Evolutionary conservation across 1,140 invertebrate species (phyloP), one percentile per base, ranked within the genome.

Genomic region (Drosophila dunni): DNA sequence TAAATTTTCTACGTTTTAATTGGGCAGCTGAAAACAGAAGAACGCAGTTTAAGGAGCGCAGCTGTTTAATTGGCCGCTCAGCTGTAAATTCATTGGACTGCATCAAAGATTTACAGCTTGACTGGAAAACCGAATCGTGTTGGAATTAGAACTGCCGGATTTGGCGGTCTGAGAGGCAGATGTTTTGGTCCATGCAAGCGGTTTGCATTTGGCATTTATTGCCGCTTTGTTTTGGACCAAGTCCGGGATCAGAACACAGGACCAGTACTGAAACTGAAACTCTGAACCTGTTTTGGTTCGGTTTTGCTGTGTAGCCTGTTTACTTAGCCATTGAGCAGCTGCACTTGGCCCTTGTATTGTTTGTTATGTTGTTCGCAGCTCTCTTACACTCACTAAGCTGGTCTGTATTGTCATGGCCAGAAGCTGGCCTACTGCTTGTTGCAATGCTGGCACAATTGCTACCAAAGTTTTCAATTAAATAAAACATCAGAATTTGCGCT

Each of bases 161-260:
- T 48, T 17, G 46, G 15, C 20, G 50, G 56, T 34, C 4, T 5
- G 10, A 10, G 34, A 36, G 34, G 33, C 73, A 75, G 73, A 70
- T 70, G 67, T 75, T 75, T 72, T 60, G 56, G 70, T 33, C 54
- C 36, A 38, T 67, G 40, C 54, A 45, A 67, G 70, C 29, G 73
- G 60, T 65, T 71, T 75, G 73, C 73, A 75, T 75, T 75, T 71
- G 73, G 68, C 73, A 75, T 75, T 75, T 71, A 78, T 82, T 86
- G 78, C 79, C 64, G 75, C 75, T 57, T 79, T 78, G 75, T 79
- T 44, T 58, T 69, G 67, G 15, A 66, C 54, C 71, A 79, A 73
- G 50, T 64, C 40, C 72, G 45, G 51, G 11, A 66, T 58, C 57
- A 42, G 61, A 24, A 34, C n/a, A 10, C 7, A 20, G n/a, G 9